A percentile compares a stretch with the other conserved stretches of the same genome.
These are phyloP conservation scores for Lithophane socia DNA, from an alignment of 2,888 invertebrate species.

Conservation along the genomic window DNA sequence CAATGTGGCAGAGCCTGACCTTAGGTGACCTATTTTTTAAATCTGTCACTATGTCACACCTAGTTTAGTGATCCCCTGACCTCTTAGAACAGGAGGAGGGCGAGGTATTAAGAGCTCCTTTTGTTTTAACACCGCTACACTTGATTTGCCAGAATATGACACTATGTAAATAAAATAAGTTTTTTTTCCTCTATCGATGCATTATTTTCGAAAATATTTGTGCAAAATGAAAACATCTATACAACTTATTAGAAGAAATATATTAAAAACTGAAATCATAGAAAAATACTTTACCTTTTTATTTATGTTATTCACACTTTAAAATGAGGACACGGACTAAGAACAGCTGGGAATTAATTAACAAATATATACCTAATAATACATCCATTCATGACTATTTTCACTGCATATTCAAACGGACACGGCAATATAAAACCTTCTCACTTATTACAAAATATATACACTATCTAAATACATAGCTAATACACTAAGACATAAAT, in stretches of 20 bases:
- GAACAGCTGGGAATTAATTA: constrained; percentile 65
- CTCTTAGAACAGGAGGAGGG: not conserved
- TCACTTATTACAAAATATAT: constrained; percentile 55
- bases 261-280: constrained; percentile 48
- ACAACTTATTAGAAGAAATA: not conserved
- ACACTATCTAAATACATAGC: constrained; percentile 58
- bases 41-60: constrained; percentile 58
- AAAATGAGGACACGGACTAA: constrained; percentile 23
- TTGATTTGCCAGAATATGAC: not conserved
- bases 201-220: constrained; percentile 8
- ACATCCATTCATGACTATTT: constrained; percentile 49
- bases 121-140: not conserved
- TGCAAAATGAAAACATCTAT: constrained; percentile 1
- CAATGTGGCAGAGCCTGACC: constrained; percentile 41
- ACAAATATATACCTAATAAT: constrained; percentile 51
- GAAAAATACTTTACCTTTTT: constrained; percentile 64
- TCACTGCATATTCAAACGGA: constrained; percentile 48
- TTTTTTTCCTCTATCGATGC: not conserved
- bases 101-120: not conserved
- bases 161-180: not conserved
- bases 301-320: constrained; percentile 29
- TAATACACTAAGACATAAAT: constrained; percentile 52
- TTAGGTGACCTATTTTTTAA: constrained; percentile 53
- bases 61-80: constrained; percentile 37
- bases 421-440: constrained; percentile 48